A percentile compares a stretch with the other conserved stretches of the same genome.
Conservation (phyloP, 1,140 invertebrate species). For the Cyclina sinensis region DNA sequence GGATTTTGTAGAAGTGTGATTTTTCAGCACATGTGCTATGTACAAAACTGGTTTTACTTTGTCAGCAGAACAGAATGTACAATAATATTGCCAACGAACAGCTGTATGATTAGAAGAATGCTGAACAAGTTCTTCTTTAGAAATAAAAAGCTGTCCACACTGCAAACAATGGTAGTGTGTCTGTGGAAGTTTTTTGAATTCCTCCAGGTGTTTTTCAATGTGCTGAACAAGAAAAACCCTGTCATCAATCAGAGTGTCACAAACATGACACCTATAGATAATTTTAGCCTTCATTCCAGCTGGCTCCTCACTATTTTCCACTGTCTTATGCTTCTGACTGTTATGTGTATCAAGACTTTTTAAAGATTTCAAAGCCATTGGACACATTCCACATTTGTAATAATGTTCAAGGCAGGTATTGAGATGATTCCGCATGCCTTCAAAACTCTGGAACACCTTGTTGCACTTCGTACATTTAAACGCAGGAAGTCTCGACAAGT, state of each 20-base stretch:
- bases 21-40: background rate
- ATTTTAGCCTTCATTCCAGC: conserved; percentile 67
- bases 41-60: background rate
- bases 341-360: conserved; percentile 75
- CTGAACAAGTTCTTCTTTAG: conserved; percentile 30
- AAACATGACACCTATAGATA: conserved; percentile 81
- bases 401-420: conserved; percentile 70
- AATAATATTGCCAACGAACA: conserved; percentile 5
- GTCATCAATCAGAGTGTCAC: conserved; percentile 79
- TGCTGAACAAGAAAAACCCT: conserved; percentile 73
- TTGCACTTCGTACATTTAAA: conserved; percentile 72
- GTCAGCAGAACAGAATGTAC: conserved; percentile 12
- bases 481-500: conserved; percentile 64
- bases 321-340: conserved; percentile 58
- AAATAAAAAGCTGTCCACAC: conserved; percentile 64
- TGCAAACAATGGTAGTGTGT: conserved; percentile 72
- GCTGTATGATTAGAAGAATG: conserved; percentile 4
- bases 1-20: background rate
- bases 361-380: conserved; percentile 82
- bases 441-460: conserved; percentile 36
- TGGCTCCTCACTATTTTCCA: background rate
- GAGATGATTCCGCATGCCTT: conserved; percentile 75
- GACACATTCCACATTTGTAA: conserved; percentile 84
- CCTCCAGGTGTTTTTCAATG: conserved; percentile 74
- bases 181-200: conserved; percentile 50